These are phyloP conservation scores for Pachliopta kotzebuea DNA, from an alignment of 2,888 invertebrate genomes.

Conservation along the genomic window DNA sequence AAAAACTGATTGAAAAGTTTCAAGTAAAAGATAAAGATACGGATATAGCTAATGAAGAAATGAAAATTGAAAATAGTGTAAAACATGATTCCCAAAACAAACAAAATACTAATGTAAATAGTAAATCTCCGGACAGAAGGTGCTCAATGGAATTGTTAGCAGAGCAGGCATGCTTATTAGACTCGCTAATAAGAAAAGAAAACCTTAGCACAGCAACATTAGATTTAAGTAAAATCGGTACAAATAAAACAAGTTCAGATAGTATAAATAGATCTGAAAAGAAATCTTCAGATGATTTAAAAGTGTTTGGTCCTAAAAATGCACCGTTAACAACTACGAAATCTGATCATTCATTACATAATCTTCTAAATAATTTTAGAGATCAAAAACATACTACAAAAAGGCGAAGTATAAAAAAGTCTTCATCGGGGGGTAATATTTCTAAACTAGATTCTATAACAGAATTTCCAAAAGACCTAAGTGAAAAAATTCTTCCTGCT, in stretches of 20 bases:
- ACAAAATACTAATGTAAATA: constrained; percentile 32
- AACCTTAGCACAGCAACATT: constrained; percentile 70
- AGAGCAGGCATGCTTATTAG: constrained; percentile 77
- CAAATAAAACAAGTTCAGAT: constrained; percentile 36
- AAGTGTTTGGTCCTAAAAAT: constrained; percentile 39
- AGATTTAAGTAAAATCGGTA: constrained; percentile 71
- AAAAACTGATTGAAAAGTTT: constrained; percentile 88
- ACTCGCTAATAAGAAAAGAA: constrained; percentile 76
- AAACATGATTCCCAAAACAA: constrained; percentile 34
- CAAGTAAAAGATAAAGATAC: constrained; percentile 82
- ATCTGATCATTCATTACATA: constrained; percentile 71
- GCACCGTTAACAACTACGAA: constrained; percentile 61
- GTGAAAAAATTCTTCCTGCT: constrained; percentile 51
- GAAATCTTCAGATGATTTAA: constrained; percentile 40
- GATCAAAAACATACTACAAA: constrained; percentile 47
- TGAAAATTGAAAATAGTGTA: constrained; percentile 32
- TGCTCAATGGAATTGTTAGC: constrained; percentile 80
- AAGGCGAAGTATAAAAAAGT: constrained; percentile 66
- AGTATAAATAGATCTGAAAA: constrained; percentile 37
- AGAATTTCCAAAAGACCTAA: constrained; percentile 60
- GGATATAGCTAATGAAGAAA: constrained; percentile 29
- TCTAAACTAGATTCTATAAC: constrained; percentile 70
- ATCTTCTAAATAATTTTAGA: constrained; percentile 48
- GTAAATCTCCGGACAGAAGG: constrained; percentile 66
- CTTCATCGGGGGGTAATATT: constrained; percentile 66